Conservation (phyloP, 2,888 invertebrate genomes). For the Luffia ferchaultella region DNA sequence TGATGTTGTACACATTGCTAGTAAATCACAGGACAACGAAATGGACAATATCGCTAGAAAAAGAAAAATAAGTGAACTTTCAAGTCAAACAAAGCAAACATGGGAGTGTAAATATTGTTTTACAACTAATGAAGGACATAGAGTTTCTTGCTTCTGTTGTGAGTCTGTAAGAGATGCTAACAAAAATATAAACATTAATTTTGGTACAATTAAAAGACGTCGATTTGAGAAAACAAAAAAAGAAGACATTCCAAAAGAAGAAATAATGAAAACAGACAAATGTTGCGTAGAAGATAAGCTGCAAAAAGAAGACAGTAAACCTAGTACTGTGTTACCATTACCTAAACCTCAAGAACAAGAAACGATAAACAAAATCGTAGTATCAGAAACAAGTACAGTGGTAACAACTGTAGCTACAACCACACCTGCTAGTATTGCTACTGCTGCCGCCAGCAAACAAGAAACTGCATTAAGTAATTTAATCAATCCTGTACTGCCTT, state of each 20-base stretch:
- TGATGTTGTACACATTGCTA: constrained; percentile 6
- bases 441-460: not conserved
- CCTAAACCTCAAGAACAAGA: too few species aligned
- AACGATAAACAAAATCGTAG: too few species aligned
- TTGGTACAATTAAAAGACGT: not conserved
- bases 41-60: constrained; percentile 6
- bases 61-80: constrained; percentile 10
- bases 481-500: not conserved
- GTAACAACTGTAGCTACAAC: not conserved
- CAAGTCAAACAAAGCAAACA: constrained; percentile 12
- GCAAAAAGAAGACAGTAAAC: too few species aligned
- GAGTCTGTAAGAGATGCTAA: constrained; percentile 16
- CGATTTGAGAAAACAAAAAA: constrained; percentile 10
- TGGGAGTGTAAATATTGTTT: constrained; percentile 37
- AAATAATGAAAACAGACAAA: constrained; percentile 5
- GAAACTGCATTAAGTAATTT: not conserved
- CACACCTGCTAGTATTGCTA: not conserved
- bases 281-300: constrained; percentile 3
- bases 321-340: too few species aligned
- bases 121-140: constrained; percentile 22
- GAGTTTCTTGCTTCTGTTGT: constrained; percentile 30
- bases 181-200: not conserved
- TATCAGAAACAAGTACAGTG: too few species aligned
- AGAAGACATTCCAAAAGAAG: constrained; percentile 13
- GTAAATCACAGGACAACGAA: constrained; percentile 1